Evolutionary conservation across 2,797 vertebrate species (phyloP).

Genomic region (Acanthopagrus latus): DNA sequence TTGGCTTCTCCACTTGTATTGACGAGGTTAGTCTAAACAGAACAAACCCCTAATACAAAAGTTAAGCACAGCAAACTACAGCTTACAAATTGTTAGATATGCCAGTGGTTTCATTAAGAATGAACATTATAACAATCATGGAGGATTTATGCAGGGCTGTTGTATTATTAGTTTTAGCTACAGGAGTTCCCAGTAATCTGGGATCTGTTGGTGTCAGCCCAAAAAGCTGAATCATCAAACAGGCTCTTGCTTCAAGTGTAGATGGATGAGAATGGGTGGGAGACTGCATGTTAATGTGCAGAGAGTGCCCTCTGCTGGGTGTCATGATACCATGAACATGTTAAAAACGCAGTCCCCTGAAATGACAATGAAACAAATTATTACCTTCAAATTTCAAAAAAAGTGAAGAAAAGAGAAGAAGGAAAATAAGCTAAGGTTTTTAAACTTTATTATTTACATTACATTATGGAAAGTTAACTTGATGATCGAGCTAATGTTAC

Average conservation of each 20-base stretch:
- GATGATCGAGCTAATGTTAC: not conserved
- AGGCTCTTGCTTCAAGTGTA: too few species aligned
- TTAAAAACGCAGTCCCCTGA: not conserved
- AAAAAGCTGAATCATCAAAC: not conserved
- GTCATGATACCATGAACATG: not conserved
- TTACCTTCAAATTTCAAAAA: not conserved
- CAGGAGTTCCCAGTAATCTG: not conserved
- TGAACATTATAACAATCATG: not conserved
- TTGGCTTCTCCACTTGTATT: not conserved
- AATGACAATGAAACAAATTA: not conserved
- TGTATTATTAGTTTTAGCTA: not conserved
- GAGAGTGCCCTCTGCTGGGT: constrained; percentile 62
- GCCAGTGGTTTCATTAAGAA: not conserved
- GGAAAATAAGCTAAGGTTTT: not conserved
- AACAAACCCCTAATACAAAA: not conserved
- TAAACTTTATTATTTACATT: constrained; percentile 46
- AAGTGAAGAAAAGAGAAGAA: not conserved
- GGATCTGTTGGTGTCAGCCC: not conserved
- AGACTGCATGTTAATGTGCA: not conserved
- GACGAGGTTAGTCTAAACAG: not conserved
- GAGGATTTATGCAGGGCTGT: not conserved
- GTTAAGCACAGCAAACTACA: not conserved
- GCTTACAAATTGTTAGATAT: too few species aligned
- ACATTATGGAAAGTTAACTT: not conserved
- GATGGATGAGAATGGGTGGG: too few species aligned